Conservation (phyloP, 1,140 invertebrate genomes). For the Pseudomyrmex pallidus region DNA sequence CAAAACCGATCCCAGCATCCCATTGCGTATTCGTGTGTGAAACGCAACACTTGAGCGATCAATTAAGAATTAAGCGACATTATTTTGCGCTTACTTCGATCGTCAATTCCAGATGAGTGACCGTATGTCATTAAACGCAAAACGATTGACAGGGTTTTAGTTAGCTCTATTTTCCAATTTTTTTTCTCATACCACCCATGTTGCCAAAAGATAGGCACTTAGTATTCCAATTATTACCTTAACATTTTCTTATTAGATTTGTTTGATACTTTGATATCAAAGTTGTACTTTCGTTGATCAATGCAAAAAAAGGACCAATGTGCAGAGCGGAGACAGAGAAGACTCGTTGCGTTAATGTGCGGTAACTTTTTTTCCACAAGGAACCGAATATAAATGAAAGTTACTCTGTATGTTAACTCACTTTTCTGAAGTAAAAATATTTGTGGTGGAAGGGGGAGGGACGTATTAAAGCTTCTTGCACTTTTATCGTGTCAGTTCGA, state of each 20-base stretch:
- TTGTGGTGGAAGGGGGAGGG: too few species aligned
- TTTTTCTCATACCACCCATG: too few species aligned
- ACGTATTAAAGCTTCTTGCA: neutral
- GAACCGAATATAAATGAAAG: too few species aligned
- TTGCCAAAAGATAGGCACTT: too few species aligned
- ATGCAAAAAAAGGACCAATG: constrained; percentile 50
- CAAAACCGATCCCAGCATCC: constrained; percentile 76
- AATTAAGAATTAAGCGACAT: constrained; percentile 2
- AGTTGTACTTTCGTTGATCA: neutral
- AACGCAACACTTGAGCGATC: constrained; percentile 13
- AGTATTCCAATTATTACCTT: too few species aligned
- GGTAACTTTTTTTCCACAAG: constrained; percentile 7
- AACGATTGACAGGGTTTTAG: constrained; percentile 25
- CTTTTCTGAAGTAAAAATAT: constrained; percentile 6
- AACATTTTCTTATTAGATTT: too few species aligned
- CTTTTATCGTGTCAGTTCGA: constrained; percentile 4
- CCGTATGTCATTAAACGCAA: constrained; percentile 29
- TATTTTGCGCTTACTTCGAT: constrained; percentile 21
- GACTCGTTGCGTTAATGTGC: neutral
- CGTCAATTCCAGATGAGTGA: constrained; percentile 30
- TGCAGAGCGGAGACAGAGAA: neutral
- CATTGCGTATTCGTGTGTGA: constrained; percentile 81
- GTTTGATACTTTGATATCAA: too few species aligned
- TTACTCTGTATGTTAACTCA: neutral
- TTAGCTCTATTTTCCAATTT: neutral